Percentiles rank a stretch among this genome's conserved stretches.
phyloP scores from a whole-genome alignment of 2,888 invertebrate species.

The Pristionchus mayeri region DNA sequence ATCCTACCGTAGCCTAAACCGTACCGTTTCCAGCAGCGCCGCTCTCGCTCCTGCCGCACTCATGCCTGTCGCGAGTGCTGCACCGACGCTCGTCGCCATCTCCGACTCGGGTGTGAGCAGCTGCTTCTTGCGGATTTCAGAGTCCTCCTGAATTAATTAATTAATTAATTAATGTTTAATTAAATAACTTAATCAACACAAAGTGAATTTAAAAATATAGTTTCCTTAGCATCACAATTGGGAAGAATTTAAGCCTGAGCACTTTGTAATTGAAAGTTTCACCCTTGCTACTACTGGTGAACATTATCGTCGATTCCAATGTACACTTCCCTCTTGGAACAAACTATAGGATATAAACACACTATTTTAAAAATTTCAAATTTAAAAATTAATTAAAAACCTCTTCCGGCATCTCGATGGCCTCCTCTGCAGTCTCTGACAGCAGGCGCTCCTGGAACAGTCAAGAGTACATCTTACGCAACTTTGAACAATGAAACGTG shows the following conservation, averaged over 20 bases:
- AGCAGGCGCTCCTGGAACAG: not conserved
- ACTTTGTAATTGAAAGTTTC: too few relatives aligned
- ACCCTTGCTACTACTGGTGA: too few relatives aligned
- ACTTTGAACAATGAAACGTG: too few relatives aligned
- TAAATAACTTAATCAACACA: too few relatives aligned
- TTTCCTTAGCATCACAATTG: too few relatives aligned
- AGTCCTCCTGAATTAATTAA: not conserved
- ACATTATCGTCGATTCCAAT: too few relatives aligned
- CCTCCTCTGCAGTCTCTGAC: not conserved
- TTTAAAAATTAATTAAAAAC: not conserved
- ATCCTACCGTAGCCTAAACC: not conserved
- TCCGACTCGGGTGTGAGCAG: not conserved
- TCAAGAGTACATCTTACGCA: not conserved
- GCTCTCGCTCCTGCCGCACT: slow-evolving; percentile 49
- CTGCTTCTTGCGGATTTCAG: not conserved
- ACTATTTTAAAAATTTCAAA: not conserved
- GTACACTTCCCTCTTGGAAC: too few relatives aligned
- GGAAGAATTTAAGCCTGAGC: too few relatives aligned
- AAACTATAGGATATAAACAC: too few relatives aligned
- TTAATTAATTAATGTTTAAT: too few relatives aligned
- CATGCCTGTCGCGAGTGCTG: slow-evolving; percentile 27
- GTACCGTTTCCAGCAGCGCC: slow-evolving; percentile 39
- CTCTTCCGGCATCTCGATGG: not conserved
- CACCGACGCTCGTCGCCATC: slow-evolving; percentile 24
- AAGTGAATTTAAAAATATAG: too few relatives aligned